phyloP scores from a whole-genome alignment of 1,140 invertebrate genomes.

The Carcinoscorpius rotundicauda region DNA sequence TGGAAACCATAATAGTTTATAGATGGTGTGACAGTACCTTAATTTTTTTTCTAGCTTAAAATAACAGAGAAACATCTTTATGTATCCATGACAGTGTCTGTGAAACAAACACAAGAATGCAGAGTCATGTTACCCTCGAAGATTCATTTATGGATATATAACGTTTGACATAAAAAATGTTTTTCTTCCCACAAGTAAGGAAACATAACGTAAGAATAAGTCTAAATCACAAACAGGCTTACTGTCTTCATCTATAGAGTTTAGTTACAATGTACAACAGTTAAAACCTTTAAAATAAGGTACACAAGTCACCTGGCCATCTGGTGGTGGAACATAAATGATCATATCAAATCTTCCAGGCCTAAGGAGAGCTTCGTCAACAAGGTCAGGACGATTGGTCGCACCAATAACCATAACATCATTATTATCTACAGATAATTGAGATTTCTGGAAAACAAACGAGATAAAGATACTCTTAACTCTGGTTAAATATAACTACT shows the following conservation, averaged over 20 bases:
- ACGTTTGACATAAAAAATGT: no score
- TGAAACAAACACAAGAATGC: no score
- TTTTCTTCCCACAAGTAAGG: background rate
- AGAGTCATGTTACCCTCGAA: no score
- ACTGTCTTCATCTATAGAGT: no score
- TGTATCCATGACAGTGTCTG: no score
- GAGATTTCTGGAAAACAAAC: background rate
- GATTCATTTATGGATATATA: no score
- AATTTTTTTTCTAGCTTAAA: no score
- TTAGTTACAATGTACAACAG: no score
- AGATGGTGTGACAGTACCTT: no score
- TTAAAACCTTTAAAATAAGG: no score
- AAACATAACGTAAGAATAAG: background rate
- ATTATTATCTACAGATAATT: slow-evolving; percentile 16
- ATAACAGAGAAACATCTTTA: no score
- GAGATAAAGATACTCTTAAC: slow-evolving; percentile 6
- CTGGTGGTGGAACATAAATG: slow-evolving; percentile 60
- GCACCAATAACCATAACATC: slow-evolving; percentile 54
- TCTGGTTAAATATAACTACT: background rate
- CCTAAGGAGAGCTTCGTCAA: slow-evolving; percentile 59
- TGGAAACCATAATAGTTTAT: no score
- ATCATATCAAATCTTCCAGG: slow-evolving; percentile 61
- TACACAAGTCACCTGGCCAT: slow-evolving; percentile 28
- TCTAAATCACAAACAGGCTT: background rate
- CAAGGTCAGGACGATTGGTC: slow-evolving; percentile 62